phyloP scores from a whole-genome alignment of 2,113 vertebrate genomes.

The Brienomyrus longianalis region DNA sequence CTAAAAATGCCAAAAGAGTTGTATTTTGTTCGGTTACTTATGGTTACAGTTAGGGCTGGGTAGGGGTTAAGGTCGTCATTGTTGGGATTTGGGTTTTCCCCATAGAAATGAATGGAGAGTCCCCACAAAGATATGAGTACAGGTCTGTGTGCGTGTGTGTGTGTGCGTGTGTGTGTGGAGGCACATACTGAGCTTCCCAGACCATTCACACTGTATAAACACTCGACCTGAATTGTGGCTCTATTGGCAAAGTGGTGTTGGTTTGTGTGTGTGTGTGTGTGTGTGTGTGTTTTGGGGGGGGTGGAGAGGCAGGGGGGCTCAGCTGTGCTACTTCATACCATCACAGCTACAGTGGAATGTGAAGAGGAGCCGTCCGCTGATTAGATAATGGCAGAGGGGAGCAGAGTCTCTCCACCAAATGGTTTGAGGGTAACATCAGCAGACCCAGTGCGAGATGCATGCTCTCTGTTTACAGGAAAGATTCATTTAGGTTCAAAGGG shows the following conservation, averaged over 20 bases:
- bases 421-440: background rate
- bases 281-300: background rate
- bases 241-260: background rate
- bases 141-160: background rate
- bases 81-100: background rate
- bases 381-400: background rate
- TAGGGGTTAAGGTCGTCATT: background rate
- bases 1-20: background rate
- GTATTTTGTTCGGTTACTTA: background rate
- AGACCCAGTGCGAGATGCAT: background rate
- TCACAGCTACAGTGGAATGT: background rate
- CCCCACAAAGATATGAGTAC: background rate
- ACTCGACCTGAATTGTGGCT: background rate
- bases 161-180: background rate
- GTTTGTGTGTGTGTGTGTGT: background rate
- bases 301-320: background rate
- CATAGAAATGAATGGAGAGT: background rate
- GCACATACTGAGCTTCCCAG: background rate
- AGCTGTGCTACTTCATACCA: background rate
- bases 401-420: background rate
- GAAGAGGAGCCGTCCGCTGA: background rate
- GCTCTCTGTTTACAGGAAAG: background rate
- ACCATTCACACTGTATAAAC: background rate
- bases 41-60: background rate
- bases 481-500: background rate